Evolutionary conservation across 2,888 invertebrate genomes (phyloP).

Genomic region (Dolichomitus sp.): DNA sequence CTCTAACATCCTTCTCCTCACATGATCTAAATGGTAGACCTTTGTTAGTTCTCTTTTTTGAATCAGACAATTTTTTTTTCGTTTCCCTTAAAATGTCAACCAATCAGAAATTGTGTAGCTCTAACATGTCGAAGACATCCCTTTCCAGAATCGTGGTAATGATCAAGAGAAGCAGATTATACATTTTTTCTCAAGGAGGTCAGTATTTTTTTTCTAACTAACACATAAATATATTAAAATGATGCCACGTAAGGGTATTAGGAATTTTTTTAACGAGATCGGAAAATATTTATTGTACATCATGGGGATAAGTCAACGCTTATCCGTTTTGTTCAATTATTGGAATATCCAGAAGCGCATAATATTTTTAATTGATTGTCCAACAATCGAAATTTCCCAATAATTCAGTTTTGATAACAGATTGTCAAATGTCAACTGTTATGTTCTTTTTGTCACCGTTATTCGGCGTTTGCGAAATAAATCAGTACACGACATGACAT

Average conservation of each 20-base stretch:
- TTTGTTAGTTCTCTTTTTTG: neutral
- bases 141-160: neutral
- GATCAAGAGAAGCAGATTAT: neutral
- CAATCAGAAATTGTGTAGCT: neutral
- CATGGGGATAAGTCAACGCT: neutral
- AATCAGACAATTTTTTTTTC: neutral
- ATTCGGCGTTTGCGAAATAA: neutral
- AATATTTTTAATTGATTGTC: neutral
- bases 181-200: too few species aligned
- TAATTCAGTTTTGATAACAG: neutral
- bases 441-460: neutral
- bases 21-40: slow-evolving; percentile 1
- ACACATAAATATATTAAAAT: too few species aligned
- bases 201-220: too few species aligned
- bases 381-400: neutral
- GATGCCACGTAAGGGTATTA: too few species aligned
- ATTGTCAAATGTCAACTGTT: neutral
- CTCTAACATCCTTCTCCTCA: slow-evolving; percentile 21
- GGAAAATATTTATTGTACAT: neutral
- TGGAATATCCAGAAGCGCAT: neutral
- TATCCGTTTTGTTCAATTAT: neutral
- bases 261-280: too few species aligned
- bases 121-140: slow-evolving; percentile 29
- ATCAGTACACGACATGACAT: neutral
- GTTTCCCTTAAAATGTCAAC: neutral